Conservation (phyloP, 2,797 vertebrate species). For the Erethizon dorsatum region DNA sequence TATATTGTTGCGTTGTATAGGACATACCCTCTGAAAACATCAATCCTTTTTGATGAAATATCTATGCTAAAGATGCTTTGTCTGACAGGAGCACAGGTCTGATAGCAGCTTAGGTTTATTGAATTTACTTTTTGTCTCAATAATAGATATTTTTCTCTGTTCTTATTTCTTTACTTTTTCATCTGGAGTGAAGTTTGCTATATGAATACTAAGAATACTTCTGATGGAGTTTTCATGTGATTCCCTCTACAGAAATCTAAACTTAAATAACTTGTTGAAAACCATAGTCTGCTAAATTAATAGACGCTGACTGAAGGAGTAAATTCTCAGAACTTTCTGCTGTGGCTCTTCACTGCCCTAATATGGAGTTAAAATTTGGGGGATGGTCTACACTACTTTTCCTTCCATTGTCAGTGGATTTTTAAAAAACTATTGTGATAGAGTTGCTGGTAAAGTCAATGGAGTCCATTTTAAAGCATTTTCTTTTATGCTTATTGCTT, state of each 20-base stretch:
- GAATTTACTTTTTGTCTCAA: not conserved
- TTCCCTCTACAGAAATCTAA: not conserved
- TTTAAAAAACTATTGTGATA: conserved; percentile 54
- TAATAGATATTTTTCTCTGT: not conserved
- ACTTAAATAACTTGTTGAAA: conserved; percentile 57
- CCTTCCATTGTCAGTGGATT: not conserved
- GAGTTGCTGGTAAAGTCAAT: conserved; percentile 57
- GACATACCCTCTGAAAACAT: not conserved
- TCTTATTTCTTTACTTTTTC: conserved; percentile 41
- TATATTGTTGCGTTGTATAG: not conserved
- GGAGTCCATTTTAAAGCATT: conserved; percentile 64
- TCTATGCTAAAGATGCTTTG: not conserved
- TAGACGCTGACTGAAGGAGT: not conserved
- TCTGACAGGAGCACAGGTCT: not conserved
- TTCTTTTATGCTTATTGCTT: conserved; percentile 66
- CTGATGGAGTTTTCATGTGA: not conserved
- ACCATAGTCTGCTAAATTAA: conserved; percentile 46
- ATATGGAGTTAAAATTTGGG: not conserved
- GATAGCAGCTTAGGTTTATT: not conserved
- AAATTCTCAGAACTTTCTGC: not conserved
- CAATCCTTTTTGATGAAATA: not conserved
- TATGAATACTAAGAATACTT: conserved; percentile 33
- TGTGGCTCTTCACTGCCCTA: not conserved
- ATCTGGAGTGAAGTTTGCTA: not conserved
- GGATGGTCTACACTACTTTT: not conserved